A percentile compares a stretch with the other conserved stretches of the same genome.
Evolutionary conservation across 2,888 invertebrate species (phyloP).

Genomic region (Escarpia spicata): DNA sequence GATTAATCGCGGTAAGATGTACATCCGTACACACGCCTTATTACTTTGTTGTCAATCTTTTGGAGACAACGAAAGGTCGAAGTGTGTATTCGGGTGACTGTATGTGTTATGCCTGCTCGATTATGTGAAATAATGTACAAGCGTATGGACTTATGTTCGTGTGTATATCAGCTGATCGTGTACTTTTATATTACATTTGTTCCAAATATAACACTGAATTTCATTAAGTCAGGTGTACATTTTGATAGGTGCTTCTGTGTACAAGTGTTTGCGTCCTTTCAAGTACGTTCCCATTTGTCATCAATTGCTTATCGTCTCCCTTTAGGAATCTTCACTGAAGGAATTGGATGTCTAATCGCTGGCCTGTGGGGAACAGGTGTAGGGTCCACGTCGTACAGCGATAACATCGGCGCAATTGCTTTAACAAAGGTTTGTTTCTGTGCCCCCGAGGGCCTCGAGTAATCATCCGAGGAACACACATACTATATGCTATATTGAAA

Average conservation of each 20-base stretch:
- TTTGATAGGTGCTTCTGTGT: not conserved
- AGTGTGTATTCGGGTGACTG: not conserved
- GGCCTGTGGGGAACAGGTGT: slow-evolving; percentile 88
- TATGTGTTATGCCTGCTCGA: not conserved
- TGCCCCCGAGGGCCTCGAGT: too few relatives aligned
- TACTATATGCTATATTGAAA: too few relatives aligned
- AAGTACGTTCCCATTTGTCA: too few relatives aligned
- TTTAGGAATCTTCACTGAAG: slow-evolving; percentile 74
- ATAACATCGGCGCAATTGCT: slow-evolving; percentile 89
- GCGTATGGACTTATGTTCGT: too few relatives aligned
- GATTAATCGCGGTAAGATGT: not conserved
- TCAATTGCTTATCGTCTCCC: not conserved
- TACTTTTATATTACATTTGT: not conserved
- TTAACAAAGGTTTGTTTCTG: slow-evolving; percentile 77
- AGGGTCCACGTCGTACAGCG: slow-evolving; percentile 88
- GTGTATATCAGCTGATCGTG: too few relatives aligned
- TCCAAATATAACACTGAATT: not conserved
- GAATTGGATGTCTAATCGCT: slow-evolving; percentile 83
- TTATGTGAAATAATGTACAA: too few relatives aligned
- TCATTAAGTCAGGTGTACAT: not conserved
- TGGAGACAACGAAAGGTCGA: not conserved
- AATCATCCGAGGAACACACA: too few relatives aligned
- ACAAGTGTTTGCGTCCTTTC: too few relatives aligned
- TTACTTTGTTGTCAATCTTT: not conserved
- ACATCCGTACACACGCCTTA: not conserved